phyloP scores from a whole-genome alignment of 1,140 invertebrate species.

The Hyposmocoma kahamanoa region DNA sequence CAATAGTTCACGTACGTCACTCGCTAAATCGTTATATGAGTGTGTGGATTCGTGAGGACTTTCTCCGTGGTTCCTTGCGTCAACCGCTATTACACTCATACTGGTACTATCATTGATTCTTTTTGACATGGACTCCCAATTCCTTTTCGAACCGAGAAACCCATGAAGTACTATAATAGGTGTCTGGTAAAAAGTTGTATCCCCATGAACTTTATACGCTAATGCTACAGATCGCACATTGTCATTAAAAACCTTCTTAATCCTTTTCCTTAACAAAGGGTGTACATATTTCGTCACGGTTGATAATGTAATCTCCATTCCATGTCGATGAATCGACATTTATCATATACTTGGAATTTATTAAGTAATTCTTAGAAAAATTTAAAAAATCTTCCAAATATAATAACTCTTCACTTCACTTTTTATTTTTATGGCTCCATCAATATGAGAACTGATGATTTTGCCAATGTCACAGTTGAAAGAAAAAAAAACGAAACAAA shows the following conservation, averaged over 20 bases:
- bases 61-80: constrained; percentile 93
- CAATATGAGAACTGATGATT: too few relatives aligned
- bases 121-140: constrained; percentile 77
- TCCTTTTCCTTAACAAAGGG: too few relatives aligned
- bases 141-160: constrained; percentile 89
- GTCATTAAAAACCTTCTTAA: too few relatives aligned
- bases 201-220: constrained; percentile 72
- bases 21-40: constrained; percentile 81
- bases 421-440: too few relatives aligned
- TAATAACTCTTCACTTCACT: too few relatives aligned
- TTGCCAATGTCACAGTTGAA: too few relatives aligned
- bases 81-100: constrained; percentile 77
- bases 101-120: constrained; percentile 22
- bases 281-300: too few relatives aligned
- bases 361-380: too few relatives aligned
- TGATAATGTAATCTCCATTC: constrained; percentile 17
- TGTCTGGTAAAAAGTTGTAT: constrained; percentile 18
- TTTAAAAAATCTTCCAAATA: too few relatives aligned
- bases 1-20: constrained; percentile 82
- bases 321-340: too few relatives aligned
- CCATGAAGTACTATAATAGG: constrained; percentile 90
- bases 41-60: constrained; percentile 85
- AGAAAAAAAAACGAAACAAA: too few relatives aligned
- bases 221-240: constrained; percentile 59
- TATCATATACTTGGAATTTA: too few relatives aligned